phyloP scores from a whole-genome alignment of 1,140 invertebrate genomes.

The Pristionchus pacificus region DNA sequence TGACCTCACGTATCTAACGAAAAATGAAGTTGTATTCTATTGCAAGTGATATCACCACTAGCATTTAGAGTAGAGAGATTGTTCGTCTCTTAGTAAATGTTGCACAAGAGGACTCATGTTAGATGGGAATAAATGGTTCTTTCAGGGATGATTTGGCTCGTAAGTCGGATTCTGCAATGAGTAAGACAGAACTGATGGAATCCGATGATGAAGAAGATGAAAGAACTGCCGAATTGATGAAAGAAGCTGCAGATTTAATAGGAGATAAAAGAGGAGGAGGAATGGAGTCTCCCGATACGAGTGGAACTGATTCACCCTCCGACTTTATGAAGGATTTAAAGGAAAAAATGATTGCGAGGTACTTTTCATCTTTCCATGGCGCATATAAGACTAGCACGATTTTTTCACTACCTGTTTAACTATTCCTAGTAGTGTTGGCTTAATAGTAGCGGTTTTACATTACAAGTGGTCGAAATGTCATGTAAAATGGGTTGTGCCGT shows the following conservation, averaged over 20 bases:
- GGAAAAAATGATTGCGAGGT: slow-evolving; percentile 45
- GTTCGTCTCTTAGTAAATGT: no score
- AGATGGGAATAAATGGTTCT: background rate
- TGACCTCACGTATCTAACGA: no score
- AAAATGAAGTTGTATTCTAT: no score
- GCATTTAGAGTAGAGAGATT: background rate
- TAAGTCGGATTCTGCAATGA: no score
- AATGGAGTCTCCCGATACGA: background rate
- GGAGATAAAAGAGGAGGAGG: background rate
- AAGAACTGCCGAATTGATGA: background rate
- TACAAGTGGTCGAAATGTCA: no score
- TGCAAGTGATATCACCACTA: no score
- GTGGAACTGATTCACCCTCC: slow-evolving; percentile 24
- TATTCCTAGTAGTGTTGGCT: no score
- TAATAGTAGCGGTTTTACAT: no score
- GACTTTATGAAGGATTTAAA: slow-evolving; percentile 46
- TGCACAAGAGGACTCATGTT: background rate
- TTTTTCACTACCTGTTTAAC: no score
- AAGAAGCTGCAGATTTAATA: background rate
- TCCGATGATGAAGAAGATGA: slow-evolving; percentile 17
- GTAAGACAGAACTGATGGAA: slow-evolving; percentile 18
- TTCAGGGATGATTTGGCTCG: no score
- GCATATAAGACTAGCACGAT: no score
- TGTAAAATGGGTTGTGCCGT: background rate
- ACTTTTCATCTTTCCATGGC: slow-evolving; percentile 3